Conservation (phyloP, 2,113 vertebrate genomes). For the Ictidomys tridecemlineatus region DNA sequence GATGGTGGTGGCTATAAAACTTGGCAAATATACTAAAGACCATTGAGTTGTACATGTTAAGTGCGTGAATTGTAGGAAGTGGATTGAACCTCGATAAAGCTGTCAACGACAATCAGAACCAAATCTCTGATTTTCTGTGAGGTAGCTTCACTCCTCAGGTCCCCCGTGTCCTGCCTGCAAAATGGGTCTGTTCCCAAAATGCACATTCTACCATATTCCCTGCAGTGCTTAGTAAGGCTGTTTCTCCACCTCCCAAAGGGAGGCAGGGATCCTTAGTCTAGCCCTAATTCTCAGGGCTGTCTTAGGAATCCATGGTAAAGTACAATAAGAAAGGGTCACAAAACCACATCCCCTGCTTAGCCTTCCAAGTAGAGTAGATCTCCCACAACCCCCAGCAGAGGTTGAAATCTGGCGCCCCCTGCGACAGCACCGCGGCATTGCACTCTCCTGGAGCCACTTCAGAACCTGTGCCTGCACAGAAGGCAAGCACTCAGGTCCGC, state of each 20-base stretch:
- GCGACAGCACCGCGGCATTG: rapidly evolving
- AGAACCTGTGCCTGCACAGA: slow-evolving; percentile 48
- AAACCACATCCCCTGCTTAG: rapidly evolving
- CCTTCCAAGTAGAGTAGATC: rapidly evolving
- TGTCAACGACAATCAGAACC: background rate
- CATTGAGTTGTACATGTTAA: background rate
- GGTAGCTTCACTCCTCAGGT: background rate
- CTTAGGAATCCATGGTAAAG: background rate
- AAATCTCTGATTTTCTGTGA: background rate
- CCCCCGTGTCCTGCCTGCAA: background rate
- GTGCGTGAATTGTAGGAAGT: background rate
- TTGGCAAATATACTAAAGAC: background rate
- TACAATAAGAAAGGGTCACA: background rate
- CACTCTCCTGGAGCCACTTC: rapidly evolving
- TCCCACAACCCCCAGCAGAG: rapidly evolving
- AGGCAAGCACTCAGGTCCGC: background rate
- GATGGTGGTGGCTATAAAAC: background rate
- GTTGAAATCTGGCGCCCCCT: background rate
- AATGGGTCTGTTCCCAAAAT: rapidly evolving
- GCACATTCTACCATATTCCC: background rate
- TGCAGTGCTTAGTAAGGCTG: background rate
- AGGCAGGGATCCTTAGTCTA: background rate
- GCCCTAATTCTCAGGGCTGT: background rate
- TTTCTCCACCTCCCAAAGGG: background rate
- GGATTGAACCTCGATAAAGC: background rate